phyloP scores from a whole-genome alignment of 1,140 invertebrate genomes.

The Aricia agestis region DNA sequence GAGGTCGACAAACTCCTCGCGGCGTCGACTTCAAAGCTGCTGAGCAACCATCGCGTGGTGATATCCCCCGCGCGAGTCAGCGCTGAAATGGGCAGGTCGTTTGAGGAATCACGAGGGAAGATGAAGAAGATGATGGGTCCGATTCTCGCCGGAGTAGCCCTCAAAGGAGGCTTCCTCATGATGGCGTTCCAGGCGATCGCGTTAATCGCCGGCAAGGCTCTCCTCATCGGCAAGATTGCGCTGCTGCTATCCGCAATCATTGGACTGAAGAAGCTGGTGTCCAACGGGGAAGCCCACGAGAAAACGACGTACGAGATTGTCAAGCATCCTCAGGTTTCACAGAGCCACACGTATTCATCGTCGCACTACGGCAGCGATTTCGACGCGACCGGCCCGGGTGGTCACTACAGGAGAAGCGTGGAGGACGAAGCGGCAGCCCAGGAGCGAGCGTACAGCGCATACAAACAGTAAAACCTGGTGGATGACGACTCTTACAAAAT shows the following conservation, averaged over 20 bases:
- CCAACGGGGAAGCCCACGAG: constrained; percentile 78
- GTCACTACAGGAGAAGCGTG: constrained; percentile 79
- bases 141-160: constrained; percentile 86
- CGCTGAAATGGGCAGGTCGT: constrained; percentile 72
- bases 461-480: constrained; percentile 52
- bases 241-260: constrained; percentile 84
- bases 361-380: constrained; percentile 83
- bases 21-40: constrained; percentile 73
- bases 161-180: constrained; percentile 85
- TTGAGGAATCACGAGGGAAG: constrained; percentile 80
- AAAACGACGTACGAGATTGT: constrained; percentile 91
- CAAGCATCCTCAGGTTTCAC: constrained; percentile 87
- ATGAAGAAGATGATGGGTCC: constrained; percentile 90
- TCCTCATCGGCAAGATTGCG: constrained; percentile 86
- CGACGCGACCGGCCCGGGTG: constrained; percentile 74
- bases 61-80: constrained; percentile 72
- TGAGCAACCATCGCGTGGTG: constrained; percentile 79
- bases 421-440: constrained; percentile 77
- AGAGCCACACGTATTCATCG: constrained; percentile 85
- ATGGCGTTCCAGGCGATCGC: constrained; percentile 86
- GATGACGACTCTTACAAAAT: constrained; percentile 61
- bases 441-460: constrained; percentile 77
- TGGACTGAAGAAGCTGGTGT: constrained; percentile 85
- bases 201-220: constrained; percentile 84
- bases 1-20: constrained; percentile 78